Percentiles rank a stretch among this genome's conserved stretches.
Conservation (phyloP, 2,888 invertebrate genomes). For the Stratiomys singularior region DNA sequence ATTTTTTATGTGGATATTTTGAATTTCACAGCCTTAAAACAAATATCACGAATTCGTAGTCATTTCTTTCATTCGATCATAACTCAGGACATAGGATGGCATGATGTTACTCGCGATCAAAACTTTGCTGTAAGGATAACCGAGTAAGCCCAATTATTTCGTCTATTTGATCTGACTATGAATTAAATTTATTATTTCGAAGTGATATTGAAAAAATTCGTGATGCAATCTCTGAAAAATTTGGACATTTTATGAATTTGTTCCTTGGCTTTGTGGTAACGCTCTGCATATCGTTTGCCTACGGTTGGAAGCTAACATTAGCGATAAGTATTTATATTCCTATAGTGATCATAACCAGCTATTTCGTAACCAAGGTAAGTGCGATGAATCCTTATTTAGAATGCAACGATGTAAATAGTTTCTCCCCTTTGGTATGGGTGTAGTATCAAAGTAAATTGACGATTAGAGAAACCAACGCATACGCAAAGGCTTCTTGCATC, state of each 20-base stretch:
- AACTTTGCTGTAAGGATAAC: slow-evolving; percentile 80
- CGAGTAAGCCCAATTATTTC: too few species aligned
- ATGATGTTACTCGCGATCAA: slow-evolving; percentile 75
- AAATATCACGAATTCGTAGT: slow-evolving; percentile 72
- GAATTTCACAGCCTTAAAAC: slow-evolving; percentile 73
- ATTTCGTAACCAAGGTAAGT: slow-evolving; percentile 78
- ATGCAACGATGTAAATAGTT: background rate
- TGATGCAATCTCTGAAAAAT: slow-evolving; percentile 87
- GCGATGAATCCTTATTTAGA: background rate
- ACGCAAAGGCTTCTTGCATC: slow-evolving; percentile 79
- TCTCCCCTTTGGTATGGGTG: background rate
- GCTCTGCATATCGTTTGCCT: slow-evolving; percentile 78
- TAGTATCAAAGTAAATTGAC: slow-evolving; percentile 75
- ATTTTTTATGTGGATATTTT: slow-evolving; percentile 75
- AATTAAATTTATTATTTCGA: too few species aligned
- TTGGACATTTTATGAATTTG: slow-evolving; percentile 77
- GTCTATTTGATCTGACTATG: too few species aligned
- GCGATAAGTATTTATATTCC: slow-evolving; percentile 84
- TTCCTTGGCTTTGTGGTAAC: slow-evolving; percentile 67
- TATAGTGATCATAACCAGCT: slow-evolving; percentile 78
- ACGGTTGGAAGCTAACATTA: slow-evolving; percentile 88
- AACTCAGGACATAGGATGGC: slow-evolving; percentile 80
- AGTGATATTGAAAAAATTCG: slow-evolving; percentile 83
- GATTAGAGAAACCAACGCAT: slow-evolving; percentile 74
- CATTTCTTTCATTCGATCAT: slow-evolving; percentile 73